Percentiles rank a stretch among this genome's conserved stretches.
Conservation (phyloP, 2,888 invertebrate species). For the Nomada fucata region DNA sequence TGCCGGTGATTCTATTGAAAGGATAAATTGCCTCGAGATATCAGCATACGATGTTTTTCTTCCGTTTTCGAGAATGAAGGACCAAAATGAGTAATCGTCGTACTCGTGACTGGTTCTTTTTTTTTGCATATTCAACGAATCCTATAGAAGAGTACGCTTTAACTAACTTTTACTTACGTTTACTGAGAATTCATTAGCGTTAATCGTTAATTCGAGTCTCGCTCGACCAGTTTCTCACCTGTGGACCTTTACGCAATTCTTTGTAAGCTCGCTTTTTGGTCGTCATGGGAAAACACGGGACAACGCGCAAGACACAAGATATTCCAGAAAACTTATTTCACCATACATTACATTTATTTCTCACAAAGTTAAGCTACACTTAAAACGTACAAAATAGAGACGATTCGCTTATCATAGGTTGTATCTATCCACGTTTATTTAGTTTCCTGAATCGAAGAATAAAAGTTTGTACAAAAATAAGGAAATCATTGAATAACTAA, state of each 20-base stretch:
- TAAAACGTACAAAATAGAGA: no score
- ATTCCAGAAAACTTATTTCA: no score
- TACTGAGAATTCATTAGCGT: conserved; percentile 4
- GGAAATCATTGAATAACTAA: no score
- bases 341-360: no score
- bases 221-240: neutral
- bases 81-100: neutral
- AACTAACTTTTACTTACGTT: neutral
- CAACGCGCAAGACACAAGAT: no score
- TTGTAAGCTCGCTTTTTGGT: neutral
- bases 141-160: neutral
- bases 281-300: neutral
- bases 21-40: neutral
- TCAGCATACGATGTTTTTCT: neutral
- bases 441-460: no score
- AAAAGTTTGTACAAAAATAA: no score
- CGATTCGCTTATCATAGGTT: no score
- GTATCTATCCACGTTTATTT: no score
- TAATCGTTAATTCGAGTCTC: conserved; percentile 13
- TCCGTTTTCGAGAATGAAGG: neutral
- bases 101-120: neutral
- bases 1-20: neutral
- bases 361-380: no score
- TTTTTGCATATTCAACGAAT: conserved; percentile 11
- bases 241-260: conserved; percentile 1